Conservation (phyloP, 2,113 vertebrate species). For the Anolis carolinensis region DNA sequence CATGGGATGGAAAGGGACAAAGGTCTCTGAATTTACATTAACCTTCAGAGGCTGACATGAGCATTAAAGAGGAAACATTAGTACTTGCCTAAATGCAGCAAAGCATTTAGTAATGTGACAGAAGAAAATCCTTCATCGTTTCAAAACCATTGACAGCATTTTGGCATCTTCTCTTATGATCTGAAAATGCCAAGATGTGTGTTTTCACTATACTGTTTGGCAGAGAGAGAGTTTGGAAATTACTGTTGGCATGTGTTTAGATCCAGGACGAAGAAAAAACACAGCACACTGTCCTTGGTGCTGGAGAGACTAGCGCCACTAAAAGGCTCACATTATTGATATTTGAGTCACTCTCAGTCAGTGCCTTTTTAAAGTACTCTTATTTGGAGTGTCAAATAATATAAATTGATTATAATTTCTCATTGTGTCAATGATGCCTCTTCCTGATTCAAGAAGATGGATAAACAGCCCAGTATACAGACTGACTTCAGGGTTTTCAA, state of each 20-base stretch:
- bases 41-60: background rate
- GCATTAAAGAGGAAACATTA: background rate
- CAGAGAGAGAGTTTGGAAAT: conserved; percentile 23
- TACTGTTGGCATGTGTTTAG: background rate
- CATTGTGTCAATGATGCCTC: background rate
- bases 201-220: fast-evolving
- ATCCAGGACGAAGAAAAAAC: background rate
- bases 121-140: background rate
- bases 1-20: background rate
- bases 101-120: background rate
- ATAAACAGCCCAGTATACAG: background rate
- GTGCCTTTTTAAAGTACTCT: background rate
- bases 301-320: background rate
- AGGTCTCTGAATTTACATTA: background rate
- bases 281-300: background rate
- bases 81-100: background rate
- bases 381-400: background rate
- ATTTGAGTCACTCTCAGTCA: background rate
- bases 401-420: background rate
- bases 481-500: background rate
- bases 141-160: background rate
- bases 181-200: background rate
- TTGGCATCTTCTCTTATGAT: background rate
- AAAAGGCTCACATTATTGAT: background rate
- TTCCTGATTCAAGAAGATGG: background rate